These are phyloP conservation scores for Bolinopsis microptera DNA, from an alignment of 37 sponge, comb jelly and placozoan genomes.

Conservation along the genomic window DNA sequence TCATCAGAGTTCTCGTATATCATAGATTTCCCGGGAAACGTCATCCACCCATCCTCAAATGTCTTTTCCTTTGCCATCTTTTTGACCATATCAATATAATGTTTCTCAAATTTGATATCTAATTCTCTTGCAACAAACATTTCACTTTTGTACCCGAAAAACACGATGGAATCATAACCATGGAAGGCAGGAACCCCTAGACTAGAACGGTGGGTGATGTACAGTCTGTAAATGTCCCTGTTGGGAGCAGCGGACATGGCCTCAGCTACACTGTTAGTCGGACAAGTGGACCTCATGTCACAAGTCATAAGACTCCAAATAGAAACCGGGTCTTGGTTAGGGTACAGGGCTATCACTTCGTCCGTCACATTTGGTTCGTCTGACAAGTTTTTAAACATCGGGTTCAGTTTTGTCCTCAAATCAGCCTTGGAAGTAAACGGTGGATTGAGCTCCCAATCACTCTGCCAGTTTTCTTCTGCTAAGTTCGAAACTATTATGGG, in stretches of 20 bases:
- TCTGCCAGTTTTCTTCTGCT: neutral
- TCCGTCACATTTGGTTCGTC: neutral
- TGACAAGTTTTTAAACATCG: neutral
- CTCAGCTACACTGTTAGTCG: neutral
- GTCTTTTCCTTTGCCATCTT: neutral
- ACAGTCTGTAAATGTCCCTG: neutral
- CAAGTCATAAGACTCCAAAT: conserved; percentile 20
- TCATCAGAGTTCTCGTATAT: neutral
- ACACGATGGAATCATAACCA: neutral
- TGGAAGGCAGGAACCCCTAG: neutral
- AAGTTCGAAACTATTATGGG: neutral
- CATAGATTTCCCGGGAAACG: neutral
- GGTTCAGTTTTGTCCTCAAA: neutral
- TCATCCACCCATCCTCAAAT: neutral
- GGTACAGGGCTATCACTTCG: neutral
- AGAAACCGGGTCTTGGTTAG: neutral
- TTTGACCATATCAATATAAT: neutral
- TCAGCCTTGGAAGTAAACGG: neutral
- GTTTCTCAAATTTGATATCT: too few relatives aligned
- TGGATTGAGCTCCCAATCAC: neutral
- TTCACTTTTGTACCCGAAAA: neutral
- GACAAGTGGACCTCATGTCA: conserved; percentile 29
- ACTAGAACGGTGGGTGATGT: neutral
- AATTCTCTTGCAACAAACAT: neutral
- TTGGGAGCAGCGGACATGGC: neutral